Percentiles rank a stretch among this genome's conserved stretches.
These are phyloP conservation scores for Cataglyphis altisquamis DNA, from an alignment of 2,888 invertebrate species.

Conservation along the genomic window DNA sequence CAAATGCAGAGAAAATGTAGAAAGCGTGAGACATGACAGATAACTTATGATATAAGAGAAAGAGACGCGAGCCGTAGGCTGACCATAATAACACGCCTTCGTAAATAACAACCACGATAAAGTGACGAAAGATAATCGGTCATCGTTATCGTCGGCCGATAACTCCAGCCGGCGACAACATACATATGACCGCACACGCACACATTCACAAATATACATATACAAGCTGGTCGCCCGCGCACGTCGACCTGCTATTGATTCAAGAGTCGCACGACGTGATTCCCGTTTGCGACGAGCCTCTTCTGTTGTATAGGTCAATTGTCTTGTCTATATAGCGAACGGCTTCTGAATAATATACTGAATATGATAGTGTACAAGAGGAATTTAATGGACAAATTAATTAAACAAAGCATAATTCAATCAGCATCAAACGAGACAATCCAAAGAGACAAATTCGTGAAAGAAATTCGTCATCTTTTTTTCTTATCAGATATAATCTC, in stretches of 20 bases:
- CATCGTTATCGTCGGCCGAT: conserved; percentile 75
- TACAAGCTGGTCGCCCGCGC: not conserved
- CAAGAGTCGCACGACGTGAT: conserved; percentile 52
- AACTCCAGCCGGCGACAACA: conserved; percentile 61
- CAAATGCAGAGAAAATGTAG: not conserved
- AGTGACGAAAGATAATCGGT: conserved; percentile 75
- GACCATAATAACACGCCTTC: conserved; percentile 52
- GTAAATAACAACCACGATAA: conserved; percentile 74
- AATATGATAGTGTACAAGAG: not conserved
- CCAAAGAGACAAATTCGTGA: not conserved
- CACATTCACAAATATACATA: not conserved
- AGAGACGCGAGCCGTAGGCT: not conserved
- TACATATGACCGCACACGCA: not conserved
- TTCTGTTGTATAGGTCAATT: conserved; percentile 32
- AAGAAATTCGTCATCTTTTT: not conserved
- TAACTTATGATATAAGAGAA: not conserved
- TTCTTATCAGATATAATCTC: conserved; percentile 7
- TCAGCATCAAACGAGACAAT: not conserved
- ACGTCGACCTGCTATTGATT: conserved; percentile 50
- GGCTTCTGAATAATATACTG: conserved; percentile 22
- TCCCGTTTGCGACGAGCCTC: conserved; percentile 35
- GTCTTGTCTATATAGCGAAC: conserved; percentile 7
- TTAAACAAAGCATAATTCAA: not conserved
- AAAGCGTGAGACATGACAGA: not conserved
- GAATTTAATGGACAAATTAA: conserved; percentile 23